Base-by-base conservation (phyloP, 1,140 invertebrate species). In the Temnothorax longispinosus region DNA sequence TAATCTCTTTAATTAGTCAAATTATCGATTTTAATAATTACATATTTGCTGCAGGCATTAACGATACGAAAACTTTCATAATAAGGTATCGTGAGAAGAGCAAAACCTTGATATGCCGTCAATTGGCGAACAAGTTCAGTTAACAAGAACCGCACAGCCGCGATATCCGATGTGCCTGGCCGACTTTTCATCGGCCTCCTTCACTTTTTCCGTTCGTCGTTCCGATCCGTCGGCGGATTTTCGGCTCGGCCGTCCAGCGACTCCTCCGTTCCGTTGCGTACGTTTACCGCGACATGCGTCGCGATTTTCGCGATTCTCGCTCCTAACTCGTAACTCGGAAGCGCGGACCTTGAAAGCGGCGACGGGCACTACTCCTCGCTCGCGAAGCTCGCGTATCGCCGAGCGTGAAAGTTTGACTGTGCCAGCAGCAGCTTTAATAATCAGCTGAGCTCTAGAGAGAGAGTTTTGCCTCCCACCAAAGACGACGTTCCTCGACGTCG, bases 351-450 rank as follows among this genome's bases (percentile, higher is more conserved):
- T 87, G 62, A 75, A 81, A 38, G 54, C 62, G 35, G 32, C 38
- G 71, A 1, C 41, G 27, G 27, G 27, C 27, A 75, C 18, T 35
- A 18, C 21, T 64, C 18, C 47, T 77, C 75, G 60, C 47, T 69
- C 89, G 86, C 81, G 78, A 87, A 87, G 89, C 87, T 91, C 88
- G 86, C 90, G 93, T 94, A 93, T 93, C 86, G 87, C 88, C 85
- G 92, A 94, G 92, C 91, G 93, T 93, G 93, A 94, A 94, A 94
- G 93, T 94, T 93, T 93, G 91, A 94, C 93, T 94, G 93, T 81
- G 92, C 93, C 93, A 92, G 85, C 91, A 75, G 82, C 58, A 86
- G 88, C 86, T 91, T 92, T 92, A 91, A 93, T 90, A 90, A 94
- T 94, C 92, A 91, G 91, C 92, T 91, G 91, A 91, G 90, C 91